Percentiles rank a stretch among this genome's conserved stretches.
phyloP scores from a whole-genome alignment of 2,888 invertebrate species.

The Limnephilus marmoratus region DNA sequence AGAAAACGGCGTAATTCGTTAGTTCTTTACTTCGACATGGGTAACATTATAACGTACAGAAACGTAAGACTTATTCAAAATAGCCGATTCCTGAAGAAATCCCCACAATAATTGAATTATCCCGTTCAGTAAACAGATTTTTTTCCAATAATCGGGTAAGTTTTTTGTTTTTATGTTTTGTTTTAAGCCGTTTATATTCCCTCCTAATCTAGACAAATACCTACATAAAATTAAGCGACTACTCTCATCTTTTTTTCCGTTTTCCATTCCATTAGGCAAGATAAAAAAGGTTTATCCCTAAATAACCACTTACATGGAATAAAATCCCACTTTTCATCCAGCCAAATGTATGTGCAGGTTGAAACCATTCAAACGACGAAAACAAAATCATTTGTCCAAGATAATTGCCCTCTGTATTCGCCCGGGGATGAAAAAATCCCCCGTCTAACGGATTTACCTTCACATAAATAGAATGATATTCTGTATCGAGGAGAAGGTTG shows the following conservation, averaged over 20 bases:
- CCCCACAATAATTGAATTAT: no score
- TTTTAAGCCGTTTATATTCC: not conserved
- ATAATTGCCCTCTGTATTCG: constrained; percentile 60
- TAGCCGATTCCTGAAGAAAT: no score
- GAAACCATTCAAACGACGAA: constrained; percentile 57
- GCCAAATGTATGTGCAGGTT: constrained; percentile 41
- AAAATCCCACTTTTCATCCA: constrained; percentile 48
- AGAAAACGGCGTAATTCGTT: no score
- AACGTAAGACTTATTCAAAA: no score
- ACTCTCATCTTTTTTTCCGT: constrained; percentile 8
- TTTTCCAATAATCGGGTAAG: not conserved
- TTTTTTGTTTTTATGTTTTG: not conserved
- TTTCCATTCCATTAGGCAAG: constrained; percentile 57
- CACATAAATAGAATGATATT: constrained; percentile 19
- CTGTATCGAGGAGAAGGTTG: not conserved
- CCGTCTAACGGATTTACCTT: constrained; percentile 33
- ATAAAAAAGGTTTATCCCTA: constrained; percentile 50
- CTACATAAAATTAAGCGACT: not conserved
- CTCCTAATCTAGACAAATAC: not conserved
- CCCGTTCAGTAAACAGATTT: not conserved
- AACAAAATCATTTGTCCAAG: constrained; percentile 64
- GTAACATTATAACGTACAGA: no score
- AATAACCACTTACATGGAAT: constrained; percentile 54
- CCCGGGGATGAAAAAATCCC: constrained; percentile 36
- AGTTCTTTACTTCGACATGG: no score